Conservation (phyloP, 1,140 invertebrate species). For the Neotoxoptera formosana region DNA sequence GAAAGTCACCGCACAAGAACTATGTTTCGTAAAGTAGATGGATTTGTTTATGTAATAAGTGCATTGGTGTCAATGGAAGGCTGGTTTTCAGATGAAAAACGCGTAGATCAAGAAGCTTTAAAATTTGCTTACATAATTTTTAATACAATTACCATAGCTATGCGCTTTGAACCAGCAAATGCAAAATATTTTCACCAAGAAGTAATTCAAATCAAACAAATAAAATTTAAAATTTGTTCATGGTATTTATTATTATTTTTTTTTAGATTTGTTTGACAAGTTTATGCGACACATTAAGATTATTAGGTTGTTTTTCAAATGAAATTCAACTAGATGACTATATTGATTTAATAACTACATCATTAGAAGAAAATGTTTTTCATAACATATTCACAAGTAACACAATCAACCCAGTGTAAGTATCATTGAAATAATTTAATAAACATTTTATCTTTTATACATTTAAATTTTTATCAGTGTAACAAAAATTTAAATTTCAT, state of each 20-base stretch:
- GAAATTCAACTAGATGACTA: constrained; percentile 67
- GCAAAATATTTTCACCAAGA: constrained; percentile 98
- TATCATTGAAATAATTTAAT: neutral
- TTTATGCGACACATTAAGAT: constrained; percentile 87
- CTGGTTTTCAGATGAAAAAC: constrained; percentile 67
- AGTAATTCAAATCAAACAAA: constrained; percentile 65
- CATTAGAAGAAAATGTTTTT: constrained; percentile 65
- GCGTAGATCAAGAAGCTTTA: constrained; percentile 68
- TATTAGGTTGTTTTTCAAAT: constrained; percentile 88
- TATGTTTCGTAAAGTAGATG: constrained; percentile 94
- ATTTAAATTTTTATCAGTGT: neutral
- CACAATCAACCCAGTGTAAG: constrained; percentile 69
- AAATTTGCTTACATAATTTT: constrained; percentile 88
- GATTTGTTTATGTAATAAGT: constrained; percentile 97
- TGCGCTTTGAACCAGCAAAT: constrained; percentile 99
- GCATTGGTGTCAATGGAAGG: constrained; percentile 93
- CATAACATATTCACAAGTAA: constrained; percentile 78
- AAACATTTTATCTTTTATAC: neutral
- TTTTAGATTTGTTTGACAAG: constrained; percentile 78
- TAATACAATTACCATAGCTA: constrained; percentile 94
- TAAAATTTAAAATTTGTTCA: neutral
- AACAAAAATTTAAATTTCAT: neutral
- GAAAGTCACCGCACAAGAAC: constrained; percentile 96
- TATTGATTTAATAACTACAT: constrained; percentile 61
- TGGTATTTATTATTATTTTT: neutral